Evolutionary conservation across 2,888 invertebrate species (phyloP).

Genomic region (Protula sp.): DNA sequence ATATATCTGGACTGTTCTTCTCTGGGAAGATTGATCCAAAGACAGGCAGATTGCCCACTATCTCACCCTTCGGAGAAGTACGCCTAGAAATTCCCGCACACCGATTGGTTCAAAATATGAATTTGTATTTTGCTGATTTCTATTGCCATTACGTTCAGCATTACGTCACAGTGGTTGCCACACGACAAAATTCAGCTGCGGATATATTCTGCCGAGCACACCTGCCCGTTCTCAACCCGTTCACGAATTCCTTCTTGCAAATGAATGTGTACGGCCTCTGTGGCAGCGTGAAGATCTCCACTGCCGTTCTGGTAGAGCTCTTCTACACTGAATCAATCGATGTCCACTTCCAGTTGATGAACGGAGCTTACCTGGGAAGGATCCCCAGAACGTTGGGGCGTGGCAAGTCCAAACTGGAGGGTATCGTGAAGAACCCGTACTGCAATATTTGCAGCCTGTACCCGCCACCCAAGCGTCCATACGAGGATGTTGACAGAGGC

Average conservation of each 20-base stretch:
- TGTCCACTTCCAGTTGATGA: neutral
- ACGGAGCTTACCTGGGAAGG: neutral
- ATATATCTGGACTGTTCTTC: neutral
- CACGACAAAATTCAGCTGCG: neutral
- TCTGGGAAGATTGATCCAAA: neutral
- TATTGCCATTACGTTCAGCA: neutral
- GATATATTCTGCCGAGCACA: neutral
- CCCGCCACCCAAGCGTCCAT: too few species aligned
- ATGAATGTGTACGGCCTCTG: neutral
- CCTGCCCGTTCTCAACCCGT: neutral
- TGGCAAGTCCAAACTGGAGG: neutral
- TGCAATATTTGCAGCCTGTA: neutral
- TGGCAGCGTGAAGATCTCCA: neutral
- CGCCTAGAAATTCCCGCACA: neutral
- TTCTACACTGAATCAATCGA: neutral
- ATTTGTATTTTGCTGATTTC: neutral
- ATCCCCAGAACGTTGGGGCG: neutral
- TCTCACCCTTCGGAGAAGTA: neutral
- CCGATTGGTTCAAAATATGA: neutral
- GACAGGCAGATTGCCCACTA: neutral
- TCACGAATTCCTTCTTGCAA: neutral
- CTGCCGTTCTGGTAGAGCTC: neutral
- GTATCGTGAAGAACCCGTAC: neutral
- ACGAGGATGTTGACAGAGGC: too few species aligned
- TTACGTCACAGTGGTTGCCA: neutral